phyloP scores from a whole-genome alignment of 2,888 invertebrate genomes.

The Calliphora vomitoria region DNA sequence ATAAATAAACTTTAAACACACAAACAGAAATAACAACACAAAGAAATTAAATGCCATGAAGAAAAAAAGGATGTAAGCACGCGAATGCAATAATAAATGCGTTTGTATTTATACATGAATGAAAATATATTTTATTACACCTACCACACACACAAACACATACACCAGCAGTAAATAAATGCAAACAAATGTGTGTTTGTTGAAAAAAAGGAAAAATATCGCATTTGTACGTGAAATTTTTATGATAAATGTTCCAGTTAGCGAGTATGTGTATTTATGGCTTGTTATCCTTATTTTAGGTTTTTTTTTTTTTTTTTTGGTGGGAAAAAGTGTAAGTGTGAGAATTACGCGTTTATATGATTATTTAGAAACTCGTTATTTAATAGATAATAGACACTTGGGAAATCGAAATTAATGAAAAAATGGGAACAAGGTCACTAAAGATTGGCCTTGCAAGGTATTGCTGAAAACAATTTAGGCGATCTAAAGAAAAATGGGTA shows the following conservation, averaged over 20 bases:
- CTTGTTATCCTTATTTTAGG: constrained; percentile 4
- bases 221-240: constrained; percentile 57
- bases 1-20: constrained; percentile 72
- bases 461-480: not conserved
- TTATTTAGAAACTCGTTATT: not conserved
- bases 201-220: constrained; percentile 38
- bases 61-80: constrained; percentile 64
- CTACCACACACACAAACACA: not conserved
- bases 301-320: too few relatives aligned
- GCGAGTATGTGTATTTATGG: not conserved
- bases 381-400: not conserved
- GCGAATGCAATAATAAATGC: constrained; percentile 72
- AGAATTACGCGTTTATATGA: not conserved
- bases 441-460: not conserved
- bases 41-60: constrained; percentile 52
- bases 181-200: constrained; percentile 41
- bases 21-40: constrained; percentile 26
- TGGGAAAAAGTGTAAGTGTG: not conserved
- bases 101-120: constrained; percentile 49
- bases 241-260: constrained; percentile 48
- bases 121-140: constrained; percentile 37
- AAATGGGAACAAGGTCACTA: not conserved
- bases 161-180: constrained; percentile 50
- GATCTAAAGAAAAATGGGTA: not conserved
- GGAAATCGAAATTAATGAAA: not conserved